Evolutionary conservation across 2,113 vertebrate genomes (phyloP), one percentile per base, ranked within the genome.

Genomic region (Arenaria interpres): DNA sequence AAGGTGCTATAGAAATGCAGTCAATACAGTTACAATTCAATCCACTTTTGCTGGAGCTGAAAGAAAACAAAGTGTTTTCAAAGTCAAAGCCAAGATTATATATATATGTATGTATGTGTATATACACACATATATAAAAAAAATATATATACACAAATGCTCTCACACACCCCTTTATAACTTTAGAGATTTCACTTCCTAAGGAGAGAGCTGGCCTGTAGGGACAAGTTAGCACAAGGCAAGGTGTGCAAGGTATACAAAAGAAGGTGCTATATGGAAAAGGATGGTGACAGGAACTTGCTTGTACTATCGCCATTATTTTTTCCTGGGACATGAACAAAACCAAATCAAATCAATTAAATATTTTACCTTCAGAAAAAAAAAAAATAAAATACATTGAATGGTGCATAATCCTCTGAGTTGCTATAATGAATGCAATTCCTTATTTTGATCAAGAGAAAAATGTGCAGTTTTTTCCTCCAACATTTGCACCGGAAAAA

Each of bases 71-170:
- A 95, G 57, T 4, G 6, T 48, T 89, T 76, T 48, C 68, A 35
- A 80, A 96, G 60, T 39, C 39, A n/a, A 92, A 56, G 51, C 7
- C 51, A 77, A 69, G n/a, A 73, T 71, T 71, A 46, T 69, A 23
- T 50, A 14, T 14, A 23, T 14, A 2, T n/a, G 1, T 15, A 2
- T 6, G 6, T 46, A 6, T 13, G 10, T 5, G 27, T 25, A 30
- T 15, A 76, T 3, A 22, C 11, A 43, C 2, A 33, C 10, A 33
- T 17, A n/a, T 16, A 62, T 1, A 60, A n/a, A n/a, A n/a, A n/a
- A n/a, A n/a, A n/a, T n/a, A n/a, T 1, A 48, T 3, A 37, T 10
- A 51, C 2, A 1, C 2, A 57, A 0, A 30, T 6, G 10, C 54
- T 18, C 19, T 71, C 3, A 8, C 3, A 32, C 10, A 30, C 2